phyloP scores from a whole-genome alignment of 2,797 vertebrate genomes.

The Psittacula echo region DNA sequence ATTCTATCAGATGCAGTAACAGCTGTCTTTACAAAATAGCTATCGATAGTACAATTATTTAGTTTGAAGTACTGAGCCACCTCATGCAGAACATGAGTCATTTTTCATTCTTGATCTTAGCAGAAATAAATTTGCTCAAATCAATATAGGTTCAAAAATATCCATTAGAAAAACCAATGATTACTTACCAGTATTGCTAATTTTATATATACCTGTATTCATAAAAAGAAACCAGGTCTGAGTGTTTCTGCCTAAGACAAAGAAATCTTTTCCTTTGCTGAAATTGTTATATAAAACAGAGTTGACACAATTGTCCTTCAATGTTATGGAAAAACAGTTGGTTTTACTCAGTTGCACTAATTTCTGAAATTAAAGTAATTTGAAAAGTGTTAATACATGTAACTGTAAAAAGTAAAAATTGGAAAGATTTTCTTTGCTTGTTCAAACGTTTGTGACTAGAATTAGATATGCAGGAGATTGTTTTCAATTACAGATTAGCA shows the following conservation, averaged over 20 bases:
- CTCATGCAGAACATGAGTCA: slow-evolving; percentile 71
- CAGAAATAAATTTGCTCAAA: slow-evolving; percentile 75
- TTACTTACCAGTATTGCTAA: slow-evolving; percentile 64
- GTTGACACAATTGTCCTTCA: slow-evolving; percentile 53
- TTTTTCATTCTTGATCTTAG: slow-evolving; percentile 77
- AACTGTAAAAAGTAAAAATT: not conserved
- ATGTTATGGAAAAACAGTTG: slow-evolving; percentile 58
- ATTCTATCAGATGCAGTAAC: slow-evolving; percentile 66
- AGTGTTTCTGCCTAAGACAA: slow-evolving; percentile 68
- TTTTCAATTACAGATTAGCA: not conserved
- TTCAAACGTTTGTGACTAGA: not conserved
- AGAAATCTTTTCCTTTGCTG: slow-evolving; percentile 29
- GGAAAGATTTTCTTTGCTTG: not conserved
- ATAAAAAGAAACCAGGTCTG: slow-evolving; percentile 37
- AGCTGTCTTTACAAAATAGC: slow-evolving; percentile 73
- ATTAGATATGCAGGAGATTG: not conserved
- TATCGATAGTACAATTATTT: slow-evolving; percentile 73
- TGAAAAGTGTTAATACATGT: not conserved
- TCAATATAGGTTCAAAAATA: slow-evolving; percentile 74
- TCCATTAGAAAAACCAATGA: slow-evolving; percentile 64
- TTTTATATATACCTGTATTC: slow-evolving; percentile 62
- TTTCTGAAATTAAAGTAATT: slow-evolving; percentile 15
- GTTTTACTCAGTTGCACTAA: slow-evolving; percentile 58
- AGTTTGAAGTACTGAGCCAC: slow-evolving; percentile 68
- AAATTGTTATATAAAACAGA: slow-evolving; percentile 61